phyloP scores from a whole-genome alignment of 2,797 vertebrate species.

The Ptychobarbus kaznakovi region DNA sequence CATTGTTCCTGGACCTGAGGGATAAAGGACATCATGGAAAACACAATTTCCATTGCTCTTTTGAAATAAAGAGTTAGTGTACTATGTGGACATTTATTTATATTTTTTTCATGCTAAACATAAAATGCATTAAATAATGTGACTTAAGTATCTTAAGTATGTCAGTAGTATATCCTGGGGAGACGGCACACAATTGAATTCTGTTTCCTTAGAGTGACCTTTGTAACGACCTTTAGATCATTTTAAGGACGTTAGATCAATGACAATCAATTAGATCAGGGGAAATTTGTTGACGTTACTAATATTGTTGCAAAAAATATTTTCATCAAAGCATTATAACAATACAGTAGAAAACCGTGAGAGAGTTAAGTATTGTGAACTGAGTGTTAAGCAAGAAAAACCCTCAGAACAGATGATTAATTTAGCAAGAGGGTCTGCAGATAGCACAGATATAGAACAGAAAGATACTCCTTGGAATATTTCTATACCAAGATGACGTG shows the following conservation, averaged over 20 bases:
- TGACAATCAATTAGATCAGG: background rate
- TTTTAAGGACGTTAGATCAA: background rate
- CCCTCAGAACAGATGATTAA: background rate
- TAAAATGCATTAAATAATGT: background rate
- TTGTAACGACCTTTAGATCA: background rate
- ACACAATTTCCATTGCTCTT: background rate
- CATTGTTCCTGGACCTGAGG: background rate
- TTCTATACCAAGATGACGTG: conserved; percentile 16
- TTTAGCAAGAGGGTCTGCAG: background rate
- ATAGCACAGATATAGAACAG: background rate
- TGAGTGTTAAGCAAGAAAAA: background rate
- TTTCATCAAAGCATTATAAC: background rate
- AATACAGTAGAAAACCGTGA: background rate
- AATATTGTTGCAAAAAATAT: background rate
- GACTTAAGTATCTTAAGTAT: background rate
- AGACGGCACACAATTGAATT: background rate
- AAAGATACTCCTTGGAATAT: background rate
- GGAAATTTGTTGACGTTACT: background rate
- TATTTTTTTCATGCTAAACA: background rate
- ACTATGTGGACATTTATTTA: background rate
- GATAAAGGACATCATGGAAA: background rate
- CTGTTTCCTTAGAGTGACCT: background rate
- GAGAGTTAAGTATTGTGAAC: background rate
- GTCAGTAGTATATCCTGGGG: background rate
- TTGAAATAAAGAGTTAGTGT: conserved; percentile 4